These are phyloP conservation scores for Physella acuta DNA, from an alignment of 1,140 invertebrate species.

Conservation along the genomic window DNA sequence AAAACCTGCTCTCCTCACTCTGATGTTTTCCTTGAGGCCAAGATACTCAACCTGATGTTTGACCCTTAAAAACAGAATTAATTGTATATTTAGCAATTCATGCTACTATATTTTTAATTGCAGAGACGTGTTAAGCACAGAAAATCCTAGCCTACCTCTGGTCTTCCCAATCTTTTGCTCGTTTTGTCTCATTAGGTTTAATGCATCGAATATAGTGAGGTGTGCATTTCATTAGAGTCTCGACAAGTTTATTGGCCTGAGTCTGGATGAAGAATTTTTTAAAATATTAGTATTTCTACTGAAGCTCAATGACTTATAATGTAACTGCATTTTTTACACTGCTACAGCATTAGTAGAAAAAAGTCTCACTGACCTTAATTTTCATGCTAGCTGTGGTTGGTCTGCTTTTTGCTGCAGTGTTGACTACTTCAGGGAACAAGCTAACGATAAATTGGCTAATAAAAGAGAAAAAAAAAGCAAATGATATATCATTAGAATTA, in stretches of 20 bases:
- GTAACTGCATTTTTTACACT: too few relatives aligned
- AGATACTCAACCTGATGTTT: conserved; percentile 84
- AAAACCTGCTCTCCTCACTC: conserved; percentile 89
- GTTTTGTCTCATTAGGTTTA: conserved; percentile 78
- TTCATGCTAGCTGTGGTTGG: conserved; percentile 75
- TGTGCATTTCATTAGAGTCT: conserved; percentile 72
- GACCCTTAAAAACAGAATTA: conserved; percentile 64
- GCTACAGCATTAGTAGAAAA: too few relatives aligned
- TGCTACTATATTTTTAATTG: not conserved
- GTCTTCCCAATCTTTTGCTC: conserved; percentile 74
- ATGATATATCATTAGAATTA: too few relatives aligned
- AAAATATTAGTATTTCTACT: too few relatives aligned
- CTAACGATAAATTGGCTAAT: conserved; percentile 66
- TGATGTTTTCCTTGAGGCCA: conserved; percentile 89
- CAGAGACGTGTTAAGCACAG: not conserved
- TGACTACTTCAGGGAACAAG: conserved; percentile 69
- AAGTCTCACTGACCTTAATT: conserved; percentile 65
- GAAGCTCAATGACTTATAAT: too few relatives aligned
- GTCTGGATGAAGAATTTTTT: too few relatives aligned
- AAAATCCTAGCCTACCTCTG: conserved; percentile 40
- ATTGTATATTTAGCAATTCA: not conserved
- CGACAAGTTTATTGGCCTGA: conserved; percentile 74
- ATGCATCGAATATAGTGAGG: conserved; percentile 75
- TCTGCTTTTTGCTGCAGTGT: conserved; percentile 65
- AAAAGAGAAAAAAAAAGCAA: too few relatives aligned